Percentiles rank a stretch among this genome's conserved stretches.
Evolutionary conservation across 1,140 invertebrate species (phyloP).

Genomic region (Temnothorax curvispinosus): DNA sequence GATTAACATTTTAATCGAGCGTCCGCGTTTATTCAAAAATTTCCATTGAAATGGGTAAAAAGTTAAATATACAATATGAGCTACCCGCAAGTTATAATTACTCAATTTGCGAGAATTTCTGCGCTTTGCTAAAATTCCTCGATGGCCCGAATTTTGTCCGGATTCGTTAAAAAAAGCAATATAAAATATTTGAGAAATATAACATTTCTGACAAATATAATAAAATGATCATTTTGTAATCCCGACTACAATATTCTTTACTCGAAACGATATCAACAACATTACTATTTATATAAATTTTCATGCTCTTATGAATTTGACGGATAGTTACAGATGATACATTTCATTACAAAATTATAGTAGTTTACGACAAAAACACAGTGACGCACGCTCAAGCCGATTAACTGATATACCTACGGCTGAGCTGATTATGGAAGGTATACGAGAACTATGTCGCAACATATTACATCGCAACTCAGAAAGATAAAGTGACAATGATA

Average conservation of each 20-base stretch:
- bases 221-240: not conserved
- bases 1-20: slow-evolving; percentile 43
- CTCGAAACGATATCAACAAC: not conserved
- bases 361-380: not conserved
- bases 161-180: slow-evolving; percentile 4
- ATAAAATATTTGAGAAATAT: slow-evolving; percentile 18
- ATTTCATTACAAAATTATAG: not conserved
- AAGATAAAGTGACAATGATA: not conserved
- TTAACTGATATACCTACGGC: not conserved
- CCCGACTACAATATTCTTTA: not conserved
- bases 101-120: slow-evolving; percentile 21
- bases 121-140: not conserved
- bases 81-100: slow-evolving; percentile 30
- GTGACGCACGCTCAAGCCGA: not conserved
- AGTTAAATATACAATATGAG: slow-evolving; percentile 2
- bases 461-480: not conserved
- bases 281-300: slow-evolving; percentile 7
- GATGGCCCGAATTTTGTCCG: not conserved
- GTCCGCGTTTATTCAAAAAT: not conserved
- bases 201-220: not conserved
- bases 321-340: not conserved
- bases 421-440: slow-evolving; percentile 4
- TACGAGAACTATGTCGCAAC: not conserved
- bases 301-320: not conserved
- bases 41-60: not conserved